Evolutionary conservation across 2,113 vertebrate genomes (phyloP).

Genomic region (Bungarus multicinctus): DNA sequence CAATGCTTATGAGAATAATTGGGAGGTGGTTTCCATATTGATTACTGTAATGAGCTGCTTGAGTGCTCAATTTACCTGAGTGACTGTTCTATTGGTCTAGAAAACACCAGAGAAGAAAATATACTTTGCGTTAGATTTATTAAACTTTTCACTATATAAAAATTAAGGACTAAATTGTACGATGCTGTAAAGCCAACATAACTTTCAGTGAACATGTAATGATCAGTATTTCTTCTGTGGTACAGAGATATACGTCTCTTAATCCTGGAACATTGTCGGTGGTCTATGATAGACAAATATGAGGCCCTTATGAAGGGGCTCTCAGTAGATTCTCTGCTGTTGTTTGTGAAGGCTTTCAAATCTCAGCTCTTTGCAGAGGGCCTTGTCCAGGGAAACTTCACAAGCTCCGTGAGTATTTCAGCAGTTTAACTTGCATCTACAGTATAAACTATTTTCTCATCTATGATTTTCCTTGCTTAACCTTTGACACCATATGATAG

Average conservation of each 20-base stretch:
- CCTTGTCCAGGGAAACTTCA: slow-evolving; percentile 92
- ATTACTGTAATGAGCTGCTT: background rate
- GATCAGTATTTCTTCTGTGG: background rate
- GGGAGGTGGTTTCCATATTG: background rate
- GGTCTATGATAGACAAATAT: slow-evolving; percentile 93
- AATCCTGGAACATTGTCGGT: slow-evolving; percentile 87
- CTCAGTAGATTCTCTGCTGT: slow-evolving; percentile 76
- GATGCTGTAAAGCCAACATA: background rate
- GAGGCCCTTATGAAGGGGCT: slow-evolving; percentile 80
- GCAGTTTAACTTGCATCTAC: background rate
- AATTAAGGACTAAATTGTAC: background rate
- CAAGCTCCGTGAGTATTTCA: slow-evolving; percentile 77
- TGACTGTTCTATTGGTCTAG: background rate
- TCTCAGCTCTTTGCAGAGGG: slow-evolving; percentile 87
- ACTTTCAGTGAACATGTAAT: fast-evolving
- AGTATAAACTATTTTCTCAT: background rate
- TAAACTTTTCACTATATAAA: background rate
- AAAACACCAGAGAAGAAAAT: background rate
- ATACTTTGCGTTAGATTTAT: background rate
- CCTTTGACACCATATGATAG: background rate
- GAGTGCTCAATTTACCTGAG: background rate
- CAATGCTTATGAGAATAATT: background rate
- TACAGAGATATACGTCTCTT: slow-evolving; percentile 86
- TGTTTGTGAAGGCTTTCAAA: slow-evolving; percentile 83
- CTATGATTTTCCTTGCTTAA: background rate